Base-by-base conservation (phyloP, 2,888 invertebrate genomes). In the Parascotia fuliginaria region DNA sequence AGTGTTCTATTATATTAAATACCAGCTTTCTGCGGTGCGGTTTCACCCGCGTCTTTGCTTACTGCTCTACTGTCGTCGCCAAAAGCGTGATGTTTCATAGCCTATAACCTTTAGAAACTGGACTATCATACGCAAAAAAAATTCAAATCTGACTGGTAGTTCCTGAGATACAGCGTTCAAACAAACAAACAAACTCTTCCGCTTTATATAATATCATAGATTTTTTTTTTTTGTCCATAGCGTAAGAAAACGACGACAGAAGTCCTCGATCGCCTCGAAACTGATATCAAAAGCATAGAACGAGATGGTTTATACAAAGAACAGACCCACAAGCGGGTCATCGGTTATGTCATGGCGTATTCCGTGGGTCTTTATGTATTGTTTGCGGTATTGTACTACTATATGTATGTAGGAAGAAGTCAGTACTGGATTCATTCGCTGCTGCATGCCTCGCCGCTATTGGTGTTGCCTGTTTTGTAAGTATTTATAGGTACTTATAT, bases 381-480 rank as follows among this genome's bases (percentile, higher is more conserved):
- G 32, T 94, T 95, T 56, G 96, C 96, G 5, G 81, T 96, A 22
- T 76, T 96, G 19, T 96, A 96, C 81, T 95, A 96, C 79, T 97
- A 96, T 77, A 96, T 97, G 87, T 95, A 95, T 68, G 97, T 95
- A 63, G 96, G 97, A 55, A 95, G 96, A 50, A 94, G 95, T 45
- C 95, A 95, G 66, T 75, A 85, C 42, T 94, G 96, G 90, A 89
- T 94, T 56, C 95, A 96, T 65, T 94, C 95, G 52, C 75, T 97
- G 45, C 88, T 96, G 58, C 96, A 96, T 81, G 94, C 96, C 9
- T 94, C 95, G 48, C 97, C 97, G 12, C 87, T 98, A 43, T 83
- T 98, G 16, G 89, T 96, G 43, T 95, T 98, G 75, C 97, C 98
- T 43, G 75, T 97, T 48, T 79, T 98, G 98, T 98, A 89, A 96